phyloP scores from a whole-genome alignment of 1,140 invertebrate species.

The Calliopsis andreniformis region DNA sequence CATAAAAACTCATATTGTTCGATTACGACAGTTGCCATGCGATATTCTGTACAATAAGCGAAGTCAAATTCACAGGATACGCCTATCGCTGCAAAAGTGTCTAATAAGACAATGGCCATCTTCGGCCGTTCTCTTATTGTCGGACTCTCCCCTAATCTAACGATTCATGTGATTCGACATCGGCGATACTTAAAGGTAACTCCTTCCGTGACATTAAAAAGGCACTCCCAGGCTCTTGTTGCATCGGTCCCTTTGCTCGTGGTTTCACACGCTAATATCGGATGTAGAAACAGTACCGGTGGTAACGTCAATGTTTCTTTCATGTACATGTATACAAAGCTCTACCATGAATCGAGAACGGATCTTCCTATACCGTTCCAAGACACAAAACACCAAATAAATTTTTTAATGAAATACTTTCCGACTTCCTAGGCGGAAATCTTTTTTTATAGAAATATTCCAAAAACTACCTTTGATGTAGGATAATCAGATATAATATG shows the following conservation, averaged over 20 bases:
- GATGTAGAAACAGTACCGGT: constrained; percentile 57
- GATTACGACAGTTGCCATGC: too few relatives aligned
- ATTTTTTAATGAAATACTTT: too few relatives aligned
- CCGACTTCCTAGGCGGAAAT: too few relatives aligned
- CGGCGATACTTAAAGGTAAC: constrained; percentile 63
- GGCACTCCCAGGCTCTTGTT: constrained; percentile 64
- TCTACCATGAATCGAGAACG: constrained; percentile 9
- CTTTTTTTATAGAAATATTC: too few relatives aligned
- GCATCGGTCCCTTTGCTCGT: constrained; percentile 59
- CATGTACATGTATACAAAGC: constrained; percentile 49
- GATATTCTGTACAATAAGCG: too few relatives aligned
- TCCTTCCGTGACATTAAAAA: constrained; percentile 67
- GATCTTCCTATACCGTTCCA: constrained; percentile 22
- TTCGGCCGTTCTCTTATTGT: constrained; percentile 52
- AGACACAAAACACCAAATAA: too few relatives aligned
- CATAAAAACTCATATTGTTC: too few relatives aligned
- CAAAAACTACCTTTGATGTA: too few relatives aligned
- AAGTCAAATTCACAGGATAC: background rate
- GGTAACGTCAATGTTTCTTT: constrained; percentile 44
- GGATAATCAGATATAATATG: too few relatives aligned
- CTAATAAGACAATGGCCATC: constrained; percentile 42
- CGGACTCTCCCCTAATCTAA: constrained; percentile 55
- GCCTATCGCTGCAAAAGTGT: background rate
- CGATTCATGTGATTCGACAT: constrained; percentile 63
- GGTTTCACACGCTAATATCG: constrained; percentile 63